phyloP scores from a whole-genome alignment of 1,140 invertebrate genomes.

The Trissolcus basalis region DNA sequence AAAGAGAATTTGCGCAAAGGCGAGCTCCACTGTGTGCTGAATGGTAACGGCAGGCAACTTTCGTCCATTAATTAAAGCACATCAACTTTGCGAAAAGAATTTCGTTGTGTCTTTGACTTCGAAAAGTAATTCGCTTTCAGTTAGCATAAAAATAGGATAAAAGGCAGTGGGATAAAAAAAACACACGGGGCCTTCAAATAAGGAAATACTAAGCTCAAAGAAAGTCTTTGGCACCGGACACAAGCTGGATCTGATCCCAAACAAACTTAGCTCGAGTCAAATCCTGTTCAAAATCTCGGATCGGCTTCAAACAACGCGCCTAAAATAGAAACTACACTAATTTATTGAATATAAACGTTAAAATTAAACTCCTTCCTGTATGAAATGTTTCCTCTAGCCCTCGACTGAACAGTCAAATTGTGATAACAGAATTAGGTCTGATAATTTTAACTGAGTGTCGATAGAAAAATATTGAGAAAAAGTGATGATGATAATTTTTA shows the following conservation, averaged over 20 bases:
- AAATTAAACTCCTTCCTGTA: too few relatives aligned
- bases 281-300: too few relatives aligned
- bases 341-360: too few relatives aligned
- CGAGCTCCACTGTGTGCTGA: slow-evolving; percentile 19
- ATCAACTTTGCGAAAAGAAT: slow-evolving; percentile 52
- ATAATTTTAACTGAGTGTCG: too few relatives aligned
- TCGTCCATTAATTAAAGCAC: slow-evolving; percentile 52
- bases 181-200: slow-evolving; percentile 20
- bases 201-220: slow-evolving; percentile 30
- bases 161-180: slow-evolving; percentile 15
- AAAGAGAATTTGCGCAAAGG: slow-evolving; percentile 20
- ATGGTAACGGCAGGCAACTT: slow-evolving; percentile 20
- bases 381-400: too few relatives aligned
- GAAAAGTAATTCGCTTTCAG: slow-evolving; percentile 54
- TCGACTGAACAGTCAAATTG: too few relatives aligned
- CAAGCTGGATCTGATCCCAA: slow-evolving; percentile 17
- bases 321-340: too few relatives aligned
- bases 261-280: slow-evolving; percentile 3
- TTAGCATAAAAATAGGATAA: slow-evolving; percentile 8
- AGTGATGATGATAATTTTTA: too few relatives aligned
- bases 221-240: slow-evolving; percentile 2
- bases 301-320: too few relatives aligned
- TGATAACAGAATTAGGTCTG: too few relatives aligned
- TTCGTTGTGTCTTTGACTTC: slow-evolving; percentile 54
- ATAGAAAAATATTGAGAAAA: too few relatives aligned